Percentiles rank a stretch among this genome's conserved stretches.
Conservation (phyloP, 1,140 invertebrate genomes). For the Drosophila sturtevanti region DNA sequence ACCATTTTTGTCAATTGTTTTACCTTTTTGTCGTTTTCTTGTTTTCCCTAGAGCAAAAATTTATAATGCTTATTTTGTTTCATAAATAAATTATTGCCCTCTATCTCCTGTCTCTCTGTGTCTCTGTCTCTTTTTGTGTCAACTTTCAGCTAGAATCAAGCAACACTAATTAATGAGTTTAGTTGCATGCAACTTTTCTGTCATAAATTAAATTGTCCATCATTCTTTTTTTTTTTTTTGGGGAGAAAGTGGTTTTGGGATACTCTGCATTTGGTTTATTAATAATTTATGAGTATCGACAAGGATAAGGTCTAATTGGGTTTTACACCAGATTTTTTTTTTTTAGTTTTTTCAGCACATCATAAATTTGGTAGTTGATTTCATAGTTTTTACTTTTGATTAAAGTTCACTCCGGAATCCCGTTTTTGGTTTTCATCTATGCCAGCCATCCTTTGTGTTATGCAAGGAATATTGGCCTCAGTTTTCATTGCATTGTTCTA, state of each 20-base stretch:
- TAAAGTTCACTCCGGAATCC: background rate
- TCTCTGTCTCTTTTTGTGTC: background rate
- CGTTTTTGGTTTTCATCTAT: background rate
- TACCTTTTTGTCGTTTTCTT: constrained; percentile 16
- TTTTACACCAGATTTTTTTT: background rate
- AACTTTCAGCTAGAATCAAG: constrained; percentile 33
- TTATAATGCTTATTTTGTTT: constrained; percentile 14
- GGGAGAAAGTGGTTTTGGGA: background rate
- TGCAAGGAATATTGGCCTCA: constrained; percentile 33
- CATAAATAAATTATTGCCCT: background rate
- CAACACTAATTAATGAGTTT: constrained; percentile 40
- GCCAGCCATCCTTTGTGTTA: constrained; percentile 24
- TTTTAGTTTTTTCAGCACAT: background rate
- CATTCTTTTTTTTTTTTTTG: constrained; percentile 17
- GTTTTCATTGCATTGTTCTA: constrained; percentile 63
- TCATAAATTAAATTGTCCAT: constrained; percentile 43
- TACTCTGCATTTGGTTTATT: background rate
- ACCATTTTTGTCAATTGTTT: constrained; percentile 42
- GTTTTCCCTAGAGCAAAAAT: constrained; percentile 2
- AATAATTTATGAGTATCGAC: constrained; percentile 6
- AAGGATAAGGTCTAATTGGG: background rate
- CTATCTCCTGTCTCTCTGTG: background rate
- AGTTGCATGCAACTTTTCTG: background rate
- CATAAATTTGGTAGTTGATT: constrained; percentile 3
- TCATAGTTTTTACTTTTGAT: constrained; percentile 6